Base-by-base conservation (phyloP, 2,797 vertebrate genomes). In the Danio albolineatus region DNA sequence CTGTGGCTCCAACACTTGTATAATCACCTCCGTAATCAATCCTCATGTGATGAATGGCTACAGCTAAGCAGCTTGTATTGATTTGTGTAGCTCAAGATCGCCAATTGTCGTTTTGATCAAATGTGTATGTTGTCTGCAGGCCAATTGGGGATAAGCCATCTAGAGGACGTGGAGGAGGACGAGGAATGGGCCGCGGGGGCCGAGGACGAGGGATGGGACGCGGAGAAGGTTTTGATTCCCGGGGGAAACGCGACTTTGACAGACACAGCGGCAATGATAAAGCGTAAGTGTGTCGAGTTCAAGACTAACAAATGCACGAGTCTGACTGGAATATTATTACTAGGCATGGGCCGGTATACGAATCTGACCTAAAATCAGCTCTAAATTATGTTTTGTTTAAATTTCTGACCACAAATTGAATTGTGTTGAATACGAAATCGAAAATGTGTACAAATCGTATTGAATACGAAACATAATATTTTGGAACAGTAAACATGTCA, bases 241-340 rank as follows among this genome's bases (percentile, higher is more conserved):
- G 96, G 28, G 97, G 98, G 74, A 99, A 99, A 71, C 96, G 97
- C 76, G 98, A 99, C 88, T 99, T 98, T 46, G 97, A 99, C 90
- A 94, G 97, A 87, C 97, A 99, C 86, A 98, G 96, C 48, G 94
- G 96, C 92, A 97, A 88, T 51, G 97, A 99, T 92, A 95, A 96
- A 97, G 92, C 96, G 97, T 99, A 93, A 97, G 97, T 96, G 41
- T n/a, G 48, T 10, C 43, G 12, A 39, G 28, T 28, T 28, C 28
- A 28, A 28, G 28, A 28, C 28, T 28, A 28, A 28, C 28, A 28
- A 28, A 28, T 1, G 28, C 28, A 28, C 28, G 28, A 28, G 28
- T 28, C 28, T 28, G 28, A 28, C 28, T 28, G 28, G 28, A 28
- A 1, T 28, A 28, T 28, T 28, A 28, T 28, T 28, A 28, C 28